Conservation (phyloP, 2,888 invertebrate species). For the Hofmannophila pseudospretella region DNA sequence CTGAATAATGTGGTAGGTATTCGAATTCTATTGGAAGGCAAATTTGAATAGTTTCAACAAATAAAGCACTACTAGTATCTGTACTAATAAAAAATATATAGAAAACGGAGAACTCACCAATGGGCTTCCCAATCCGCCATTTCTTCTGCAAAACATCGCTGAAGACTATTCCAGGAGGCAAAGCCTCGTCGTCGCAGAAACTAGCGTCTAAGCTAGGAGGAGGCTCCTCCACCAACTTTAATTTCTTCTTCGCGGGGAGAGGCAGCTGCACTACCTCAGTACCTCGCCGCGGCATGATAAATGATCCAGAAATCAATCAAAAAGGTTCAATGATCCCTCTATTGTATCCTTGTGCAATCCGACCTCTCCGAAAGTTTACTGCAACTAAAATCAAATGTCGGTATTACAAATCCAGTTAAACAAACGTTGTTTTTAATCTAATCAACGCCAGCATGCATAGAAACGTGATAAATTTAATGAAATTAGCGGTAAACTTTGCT, state of each 20-base stretch:
- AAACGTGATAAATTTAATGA: slow-evolving; percentile 40
- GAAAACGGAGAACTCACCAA: slow-evolving; percentile 77
- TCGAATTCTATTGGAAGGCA: too few relatives aligned
- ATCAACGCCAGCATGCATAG: slow-evolving; percentile 37
- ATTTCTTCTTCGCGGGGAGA: slow-evolving; percentile 56
- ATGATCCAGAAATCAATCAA: slow-evolving; percentile 16
- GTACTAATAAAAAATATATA: too few relatives aligned
- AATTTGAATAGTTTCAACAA: too few relatives aligned
- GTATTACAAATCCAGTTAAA: background rate
- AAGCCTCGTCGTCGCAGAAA: slow-evolving; percentile 66
- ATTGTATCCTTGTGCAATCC: background rate
- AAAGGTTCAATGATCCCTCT: slow-evolving; percentile 9
- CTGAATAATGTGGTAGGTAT: too few relatives aligned
- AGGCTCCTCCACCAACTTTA: slow-evolving; percentile 37
- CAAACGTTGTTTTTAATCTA: slow-evolving; percentile 29
- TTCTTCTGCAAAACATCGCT: slow-evolving; percentile 88
- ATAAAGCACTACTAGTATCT: too few relatives aligned
- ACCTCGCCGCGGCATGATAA: slow-evolving; percentile 57
- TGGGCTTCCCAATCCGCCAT: slow-evolving; percentile 92
- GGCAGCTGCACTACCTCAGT: slow-evolving; percentile 44
- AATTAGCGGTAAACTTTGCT: slow-evolving; percentile 41
- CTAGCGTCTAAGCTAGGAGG: slow-evolving; percentile 51
- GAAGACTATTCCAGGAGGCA: slow-evolving; percentile 85
- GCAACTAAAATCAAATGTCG: slow-evolving; percentile 15
- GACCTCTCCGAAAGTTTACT: slow-evolving; percentile 3